phyloP scores from a whole-genome alignment of 1,140 invertebrate genomes.

The Pseudomyrmex cubaensis region DNA sequence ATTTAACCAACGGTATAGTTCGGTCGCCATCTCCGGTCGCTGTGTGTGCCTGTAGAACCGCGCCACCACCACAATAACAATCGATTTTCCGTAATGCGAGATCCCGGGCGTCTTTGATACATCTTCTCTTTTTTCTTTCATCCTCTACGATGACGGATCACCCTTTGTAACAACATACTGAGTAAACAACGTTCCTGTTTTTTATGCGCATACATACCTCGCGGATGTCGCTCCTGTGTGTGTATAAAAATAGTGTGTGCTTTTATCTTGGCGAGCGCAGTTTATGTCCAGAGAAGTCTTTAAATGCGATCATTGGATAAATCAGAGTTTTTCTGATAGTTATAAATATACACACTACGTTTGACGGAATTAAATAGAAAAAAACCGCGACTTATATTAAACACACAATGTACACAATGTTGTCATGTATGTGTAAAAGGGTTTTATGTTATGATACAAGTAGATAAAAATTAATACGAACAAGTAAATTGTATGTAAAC shows the following conservation, averaged over 20 bases:
- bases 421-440: not conserved
- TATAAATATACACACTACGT: not conserved
- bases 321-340: conserved; percentile 7
- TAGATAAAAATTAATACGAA: conserved; percentile 46
- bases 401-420: not conserved
- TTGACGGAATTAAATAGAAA: conserved; percentile 5
- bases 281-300: conserved; percentile 19
- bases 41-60: conserved; percentile 7
- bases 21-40: conserved; percentile 3
- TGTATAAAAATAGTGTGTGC: conserved; percentile 43
- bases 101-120: conserved; percentile 54
- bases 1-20: conserved; percentile 48
- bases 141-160: conserved; percentile 57
- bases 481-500: conserved; percentile 31
- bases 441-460: not conserved
- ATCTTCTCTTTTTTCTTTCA: conserved; percentile 53
- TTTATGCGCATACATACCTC: conserved; percentile 41
- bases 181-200: conserved; percentile 57
- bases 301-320: conserved; percentile 45
- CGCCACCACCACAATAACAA: conserved; percentile 32
- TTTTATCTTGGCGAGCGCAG: conserved; percentile 34
- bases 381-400: not conserved
- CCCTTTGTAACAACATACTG: conserved; percentile 56
- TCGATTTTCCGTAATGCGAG: conserved; percentile 54
- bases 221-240: conserved; percentile 27